Evolutionary conservation across 2,888 invertebrate genomes (phyloP), one percentile per base, ranked within the genome.

Genomic region (Nomada ferruginata): DNA sequence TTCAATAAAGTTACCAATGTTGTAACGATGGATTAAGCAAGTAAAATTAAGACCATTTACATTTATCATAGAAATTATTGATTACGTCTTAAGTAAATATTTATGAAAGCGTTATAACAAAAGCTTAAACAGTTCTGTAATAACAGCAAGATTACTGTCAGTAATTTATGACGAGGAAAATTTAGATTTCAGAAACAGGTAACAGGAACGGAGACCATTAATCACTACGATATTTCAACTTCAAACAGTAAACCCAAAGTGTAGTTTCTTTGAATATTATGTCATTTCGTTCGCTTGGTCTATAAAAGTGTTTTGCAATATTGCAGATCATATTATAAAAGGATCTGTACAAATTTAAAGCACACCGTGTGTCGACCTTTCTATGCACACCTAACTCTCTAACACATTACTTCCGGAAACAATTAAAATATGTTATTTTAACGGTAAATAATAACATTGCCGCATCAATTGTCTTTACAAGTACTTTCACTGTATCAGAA

Each of bases 141-240:
- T 36, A 60, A 36, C 36, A 42, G 60, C 36, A 36, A 36, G 60
- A 60, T 36, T 36, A 10, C 36, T 60, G 36, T 60, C 36, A 18
- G 3, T n/a, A 42, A 60, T 60, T 60, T 60, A n/a, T 18, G 29
- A 36, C 7, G 29, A 36, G 18, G 18, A 18, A n/a, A 60, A 60
- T 60, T 60, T 13, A 18, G 60, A 60, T 18, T 60, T 60, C n/a
- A 42, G 36, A 60, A 60, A 18, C 36, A 60, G 36, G 60, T 36
- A 60, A 36, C 36, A 60, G 36, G 60, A 36, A 60, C 60, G 10
- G 36, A 18, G 18, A n/a, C 18, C 36, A 60, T 60, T 60, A 60
- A 60, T 60, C 60, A 60, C n/a, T 18, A 9, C 36, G 60, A 60
- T 36, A 60, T 36, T 60, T 60, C 60, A 36, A 36, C 29, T 36